A percentile compares a stretch with the other conserved stretches of the same genome.
Evolutionary conservation across 2,888 invertebrate species (phyloP).

Genomic region (Atrina japonica): DNA sequence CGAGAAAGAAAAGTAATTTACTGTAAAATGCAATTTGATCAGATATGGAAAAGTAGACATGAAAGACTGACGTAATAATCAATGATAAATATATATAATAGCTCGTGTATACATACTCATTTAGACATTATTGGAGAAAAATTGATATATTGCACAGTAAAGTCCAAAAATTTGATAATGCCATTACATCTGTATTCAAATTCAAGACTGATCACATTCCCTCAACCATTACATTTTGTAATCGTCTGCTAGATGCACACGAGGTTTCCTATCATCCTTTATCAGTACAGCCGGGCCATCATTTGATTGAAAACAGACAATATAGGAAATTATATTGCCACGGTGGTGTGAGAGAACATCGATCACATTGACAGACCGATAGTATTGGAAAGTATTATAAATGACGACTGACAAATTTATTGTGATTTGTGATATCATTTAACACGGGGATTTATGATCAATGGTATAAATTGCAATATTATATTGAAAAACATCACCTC

Average conservation of each 20-base stretch:
- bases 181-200: slow-evolving; percentile 4
- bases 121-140: slow-evolving; percentile 15
- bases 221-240: slow-evolving; percentile 6
- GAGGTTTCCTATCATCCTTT: slow-evolving; percentile 18
- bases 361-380: slow-evolving; percentile 28
- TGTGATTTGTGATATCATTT: slow-evolving; percentile 41
- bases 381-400: slow-evolving; percentile 36
- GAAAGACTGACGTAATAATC: slow-evolving; percentile 5
- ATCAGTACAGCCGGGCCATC: slow-evolving; percentile 22
- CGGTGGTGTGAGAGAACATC: slow-evolving; percentile 32
- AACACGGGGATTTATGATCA: slow-evolving; percentile 24
- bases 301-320: slow-evolving; percentile 43
- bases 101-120: not conserved
- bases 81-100: slow-evolving; percentile 5
- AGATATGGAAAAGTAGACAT: slow-evolving; percentile 1
- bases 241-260: slow-evolving; percentile 25
- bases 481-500: too few species aligned
- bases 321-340: slow-evolving; percentile 34
- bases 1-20: not conserved
- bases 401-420: slow-evolving; percentile 41
- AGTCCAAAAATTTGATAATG: slow-evolving; percentile 18
- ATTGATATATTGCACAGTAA: slow-evolving; percentile 28
- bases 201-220: slow-evolving; percentile 15
- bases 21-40: slow-evolving; percentile 3
- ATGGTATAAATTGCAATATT: too few species aligned